Percentiles rank a stretch among this genome's conserved stretches.
These are phyloP conservation scores for Rhabdomys dilectus DNA, from an alignment of 2,113 vertebrate genomes.

Conservation along the genomic window DNA sequence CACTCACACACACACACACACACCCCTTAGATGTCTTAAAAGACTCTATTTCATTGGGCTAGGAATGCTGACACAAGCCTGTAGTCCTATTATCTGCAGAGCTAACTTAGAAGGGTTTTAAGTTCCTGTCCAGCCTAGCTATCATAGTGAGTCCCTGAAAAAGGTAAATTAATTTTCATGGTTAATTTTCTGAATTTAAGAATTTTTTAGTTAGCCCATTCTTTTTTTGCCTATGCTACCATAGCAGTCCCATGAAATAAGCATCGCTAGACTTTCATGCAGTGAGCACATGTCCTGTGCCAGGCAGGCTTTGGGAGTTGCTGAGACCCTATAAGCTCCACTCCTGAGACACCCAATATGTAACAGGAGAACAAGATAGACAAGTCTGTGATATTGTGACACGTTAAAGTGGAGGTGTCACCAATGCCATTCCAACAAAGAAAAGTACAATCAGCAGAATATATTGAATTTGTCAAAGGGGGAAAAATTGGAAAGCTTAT, in stretches of 20 bases:
- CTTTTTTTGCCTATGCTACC: not conserved
- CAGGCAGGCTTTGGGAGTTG: not conserved
- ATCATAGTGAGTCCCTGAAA: not conserved
- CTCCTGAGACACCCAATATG: not conserved
- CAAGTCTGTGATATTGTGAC: not conserved
- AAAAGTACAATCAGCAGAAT: not conserved
- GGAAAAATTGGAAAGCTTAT: constrained; percentile 15
- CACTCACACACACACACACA: too few species aligned
- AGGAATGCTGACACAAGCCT: not conserved
- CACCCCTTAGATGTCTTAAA: not conserved
- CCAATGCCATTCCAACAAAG: not conserved
- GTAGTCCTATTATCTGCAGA: not conserved
- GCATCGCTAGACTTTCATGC: not conserved
- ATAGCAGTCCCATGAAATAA: not conserved
- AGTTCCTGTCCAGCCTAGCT: not conserved
- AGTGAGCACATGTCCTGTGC: not conserved
- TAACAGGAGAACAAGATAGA: not conserved
- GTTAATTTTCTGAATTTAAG: not conserved
- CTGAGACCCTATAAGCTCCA: not conserved
- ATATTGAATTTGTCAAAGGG: not conserved
- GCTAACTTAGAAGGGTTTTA: not conserved
- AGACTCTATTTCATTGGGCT: not conserved
- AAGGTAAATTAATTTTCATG: not conserved
- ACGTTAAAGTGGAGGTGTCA: not conserved
- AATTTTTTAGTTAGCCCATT: not conserved